Evolutionary conservation across 2,797 vertebrate genomes (phyloP).

Genomic region (Menidia menidia): DNA sequence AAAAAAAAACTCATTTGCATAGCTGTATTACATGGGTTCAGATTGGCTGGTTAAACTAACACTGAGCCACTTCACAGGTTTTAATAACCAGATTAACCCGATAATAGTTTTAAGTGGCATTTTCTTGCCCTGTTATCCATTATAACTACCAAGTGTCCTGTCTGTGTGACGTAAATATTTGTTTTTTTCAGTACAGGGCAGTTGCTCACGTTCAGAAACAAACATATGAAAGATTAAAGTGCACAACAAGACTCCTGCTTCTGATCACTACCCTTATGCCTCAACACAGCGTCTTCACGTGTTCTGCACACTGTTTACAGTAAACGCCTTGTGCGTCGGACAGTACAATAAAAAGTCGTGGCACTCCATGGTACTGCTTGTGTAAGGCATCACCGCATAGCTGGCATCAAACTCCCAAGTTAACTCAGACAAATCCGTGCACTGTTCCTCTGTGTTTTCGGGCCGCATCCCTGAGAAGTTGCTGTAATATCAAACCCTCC

Average conservation of each 20-base stretch:
- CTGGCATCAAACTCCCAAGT: conserved; percentile 38
- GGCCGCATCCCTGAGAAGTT: conserved; percentile 20
- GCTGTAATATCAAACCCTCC: conserved; percentile 43
- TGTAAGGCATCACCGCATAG: conserved; percentile 39
- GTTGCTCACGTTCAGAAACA: conserved; percentile 37
- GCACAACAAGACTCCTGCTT: conserved; percentile 25
- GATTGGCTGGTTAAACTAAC: conserved; percentile 42
- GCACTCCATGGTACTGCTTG: conserved; percentile 52
- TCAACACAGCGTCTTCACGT: conserved; percentile 17
- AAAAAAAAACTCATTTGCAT: conserved; percentile 38
- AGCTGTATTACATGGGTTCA: conserved; percentile 29
- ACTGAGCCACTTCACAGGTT: conserved; percentile 16
- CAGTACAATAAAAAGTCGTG: conserved; percentile 48
- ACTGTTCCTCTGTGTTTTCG: conserved; percentile 17
- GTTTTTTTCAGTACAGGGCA: conserved; percentile 22
- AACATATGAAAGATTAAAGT: conserved; percentile 58
- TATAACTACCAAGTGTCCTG: conserved; percentile 25
- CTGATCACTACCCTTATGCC: conserved; percentile 19
- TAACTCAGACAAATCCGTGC: conserved; percentile 35
- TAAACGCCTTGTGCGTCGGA: conserved; percentile 32
- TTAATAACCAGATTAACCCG: conserved; percentile 42
- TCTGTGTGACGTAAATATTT: conserved; percentile 43
- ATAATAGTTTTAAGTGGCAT: conserved; percentile 32
- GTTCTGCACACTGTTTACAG: conserved; percentile 36
- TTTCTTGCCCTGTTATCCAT: conserved; percentile 46